Base-by-base conservation (phyloP, 2,113 vertebrate genomes). In the Halcyon malimbica region DNA sequence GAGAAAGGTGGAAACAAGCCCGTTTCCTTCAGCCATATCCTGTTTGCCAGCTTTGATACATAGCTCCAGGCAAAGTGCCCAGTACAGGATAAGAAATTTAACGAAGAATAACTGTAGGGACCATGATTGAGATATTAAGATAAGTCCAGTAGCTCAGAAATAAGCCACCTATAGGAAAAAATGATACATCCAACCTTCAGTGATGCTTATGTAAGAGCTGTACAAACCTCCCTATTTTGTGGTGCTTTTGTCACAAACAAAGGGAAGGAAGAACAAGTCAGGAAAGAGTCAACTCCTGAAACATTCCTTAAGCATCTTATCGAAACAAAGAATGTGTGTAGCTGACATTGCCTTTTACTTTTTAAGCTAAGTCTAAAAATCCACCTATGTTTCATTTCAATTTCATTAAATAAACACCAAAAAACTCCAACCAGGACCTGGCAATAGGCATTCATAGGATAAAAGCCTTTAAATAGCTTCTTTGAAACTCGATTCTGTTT, bases 1-100 rank as follows among this genome's bases (percentile, higher is more conserved):
- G 87, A 96, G 96, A 98, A 97, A 90, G 79, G 64, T 33, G 21
- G 37, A 91, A 86, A 59, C 74, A 86, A 96, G 83, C 57, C 50
- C 54, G 35, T 79, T 98, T 97, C 98, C 97, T 96, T 97, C 87
- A 84, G 92, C 68, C 77, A 92, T 37, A 96, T 98, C 97, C 98
- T 97, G 97, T 97, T 95, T 97, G 97, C 90, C 87, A 95, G 93
- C 76, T 81, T 21, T 39, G 50, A 88, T 86, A 79, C 87, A 79
- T 3, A 60, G 79, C 74, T 73, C 78, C 24, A 84, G 96, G 97
- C 96, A 91, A 64, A 81, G 33, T 87, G 96, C 97, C 97, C 87
- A 83, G 67, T 1, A 39, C 20, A 44, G 65, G 67, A 59, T 76
- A 85, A 91, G 90, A 97, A 93, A 94, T 68, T 83, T 46, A 85